Evolutionary conservation across 2,888 invertebrate species (phyloP), one percentile per base, ranked within the genome.

Genomic region (Germaria angustata): DNA sequence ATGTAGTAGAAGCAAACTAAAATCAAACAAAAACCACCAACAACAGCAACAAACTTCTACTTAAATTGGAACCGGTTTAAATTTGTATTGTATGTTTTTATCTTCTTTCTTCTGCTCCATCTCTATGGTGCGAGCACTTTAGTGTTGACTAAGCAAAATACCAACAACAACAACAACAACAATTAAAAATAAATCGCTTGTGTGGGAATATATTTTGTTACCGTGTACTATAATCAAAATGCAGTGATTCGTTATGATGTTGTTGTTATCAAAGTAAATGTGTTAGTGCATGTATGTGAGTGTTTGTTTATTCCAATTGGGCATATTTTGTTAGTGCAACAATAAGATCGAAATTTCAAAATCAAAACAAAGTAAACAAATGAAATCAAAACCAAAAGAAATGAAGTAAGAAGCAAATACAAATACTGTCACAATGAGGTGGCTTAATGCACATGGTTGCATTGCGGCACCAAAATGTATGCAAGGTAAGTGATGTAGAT

Each of bases 61-160:
- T 76, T 59, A 71, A 76, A 76, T 79, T 79, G 82, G 59, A 82
- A 82, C 82, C 82, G 82, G 82, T 82, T 82, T 82, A 51, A 78
- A 79, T 71, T 82, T 66, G 71, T 75, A 66, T 78, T 65, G 69
- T 51, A 17, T 28, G 46, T 24, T 57, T 39, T 15, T 22, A 2
- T 22, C 28, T 57, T 8, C n/a, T 51, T 41, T 32, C 4, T 8
- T 57, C 22, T 69, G 63, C 63, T 55, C 34, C 61, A 53, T 11
- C 59, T 34, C 32, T 8, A 36, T 39, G 22, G 44, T 36, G n/a
- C 32, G 55, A 51, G 49, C 39, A 36, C 24, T 72, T 46, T 57
- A 39, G 57, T 81, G 79, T 82, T 79, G 75, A 82, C 59, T 79
- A 82, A 82, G 79, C 82, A 49, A 66, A 59, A 51, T 20, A 61